These are phyloP conservation scores for Lepidotrigona ventralis DNA, from an alignment of 1,140 invertebrate genomes.

Conservation along the genomic window DNA sequence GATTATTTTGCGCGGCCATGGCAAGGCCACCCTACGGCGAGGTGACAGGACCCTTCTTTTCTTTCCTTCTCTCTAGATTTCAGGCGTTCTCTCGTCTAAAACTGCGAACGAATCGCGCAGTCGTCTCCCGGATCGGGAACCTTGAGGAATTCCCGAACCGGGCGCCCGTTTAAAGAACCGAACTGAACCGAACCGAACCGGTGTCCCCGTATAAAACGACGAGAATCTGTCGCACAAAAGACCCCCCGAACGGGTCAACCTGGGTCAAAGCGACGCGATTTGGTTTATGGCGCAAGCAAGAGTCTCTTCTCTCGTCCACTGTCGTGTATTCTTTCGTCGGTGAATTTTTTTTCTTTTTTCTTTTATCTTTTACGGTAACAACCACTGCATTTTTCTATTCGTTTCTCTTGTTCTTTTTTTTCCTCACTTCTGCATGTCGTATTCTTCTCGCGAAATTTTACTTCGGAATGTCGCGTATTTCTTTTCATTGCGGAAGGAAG, in stretches of 20 bases:
- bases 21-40: slow-evolving; percentile 65
- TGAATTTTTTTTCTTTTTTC: slow-evolving; percentile 45
- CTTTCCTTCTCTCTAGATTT: slow-evolving; percentile 11
- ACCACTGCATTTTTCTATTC: slow-evolving; percentile 27
- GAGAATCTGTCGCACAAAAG: slow-evolving; percentile 62
- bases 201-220: slow-evolving; percentile 48
- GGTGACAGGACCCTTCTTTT: slow-evolving; percentile 54
- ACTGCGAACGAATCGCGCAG: background rate
- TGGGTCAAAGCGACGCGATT: slow-evolving; percentile 66
- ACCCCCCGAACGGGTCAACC: slow-evolving; percentile 51
- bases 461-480: background rate
- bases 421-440: background rate
- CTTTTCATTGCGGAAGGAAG: background rate
- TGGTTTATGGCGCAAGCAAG: slow-evolving; percentile 63
- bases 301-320: slow-evolving; percentile 48
- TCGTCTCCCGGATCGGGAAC: slow-evolving; percentile 54
- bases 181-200: slow-evolving; percentile 29
- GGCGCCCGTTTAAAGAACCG: slow-evolving; percentile 55
- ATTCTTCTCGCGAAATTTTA: background rate
- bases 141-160: slow-evolving; percentile 52
- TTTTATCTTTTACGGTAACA: slow-evolving; percentile 47
- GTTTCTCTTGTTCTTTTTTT: background rate
- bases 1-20: slow-evolving; percentile 72
- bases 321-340: slow-evolving; percentile 66
- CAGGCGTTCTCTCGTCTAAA: slow-evolving; percentile 40